Percentiles rank a stretch among this genome's conserved stretches.
These are phyloP conservation scores for Carduelis carduelis DNA, from an alignment of 2,797 vertebrate species.

Conservation along the genomic window DNA sequence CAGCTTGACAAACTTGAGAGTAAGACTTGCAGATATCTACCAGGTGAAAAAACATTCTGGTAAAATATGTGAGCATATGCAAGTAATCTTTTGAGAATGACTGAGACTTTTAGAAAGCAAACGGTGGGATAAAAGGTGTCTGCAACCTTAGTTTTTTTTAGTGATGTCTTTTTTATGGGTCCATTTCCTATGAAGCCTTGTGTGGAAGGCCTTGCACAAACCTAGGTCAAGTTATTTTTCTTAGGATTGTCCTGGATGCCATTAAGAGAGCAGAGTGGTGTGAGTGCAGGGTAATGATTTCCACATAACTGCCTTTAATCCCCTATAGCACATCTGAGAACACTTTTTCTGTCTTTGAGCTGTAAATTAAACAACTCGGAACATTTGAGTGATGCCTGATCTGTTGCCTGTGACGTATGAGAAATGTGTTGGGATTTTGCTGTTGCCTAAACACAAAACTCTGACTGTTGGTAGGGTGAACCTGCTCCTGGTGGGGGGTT, in stretches of 20 bases:
- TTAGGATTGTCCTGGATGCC: background rate
- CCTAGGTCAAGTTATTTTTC: background rate
- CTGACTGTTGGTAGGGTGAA: background rate
- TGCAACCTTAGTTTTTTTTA: background rate
- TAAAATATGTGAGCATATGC: background rate
- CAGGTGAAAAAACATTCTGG: slow-evolving; percentile 46
- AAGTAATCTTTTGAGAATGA: background rate
- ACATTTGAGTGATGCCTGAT: background rate
- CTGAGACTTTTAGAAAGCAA: background rate
- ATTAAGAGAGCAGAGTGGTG: background rate
- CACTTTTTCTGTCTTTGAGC: slow-evolving; percentile 23
- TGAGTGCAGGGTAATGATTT: slow-evolving; percentile 1
- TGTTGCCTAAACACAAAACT: background rate
- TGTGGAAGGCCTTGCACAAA: background rate
- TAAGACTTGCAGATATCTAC: background rate
- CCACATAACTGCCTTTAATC: slow-evolving; percentile 17
- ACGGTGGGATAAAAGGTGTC: background rate
- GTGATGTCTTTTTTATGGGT: background rate
- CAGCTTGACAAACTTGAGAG: background rate
- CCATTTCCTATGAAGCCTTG: background rate
- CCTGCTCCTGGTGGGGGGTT: background rate
- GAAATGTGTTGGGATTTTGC: background rate
- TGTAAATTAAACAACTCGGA: background rate
- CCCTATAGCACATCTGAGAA: slow-evolving; percentile 35
- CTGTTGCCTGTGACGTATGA: background rate